These are phyloP conservation scores for Sericinus montela DNA, from an alignment of 2,888 invertebrate genomes.

Conservation along the genomic window DNA sequence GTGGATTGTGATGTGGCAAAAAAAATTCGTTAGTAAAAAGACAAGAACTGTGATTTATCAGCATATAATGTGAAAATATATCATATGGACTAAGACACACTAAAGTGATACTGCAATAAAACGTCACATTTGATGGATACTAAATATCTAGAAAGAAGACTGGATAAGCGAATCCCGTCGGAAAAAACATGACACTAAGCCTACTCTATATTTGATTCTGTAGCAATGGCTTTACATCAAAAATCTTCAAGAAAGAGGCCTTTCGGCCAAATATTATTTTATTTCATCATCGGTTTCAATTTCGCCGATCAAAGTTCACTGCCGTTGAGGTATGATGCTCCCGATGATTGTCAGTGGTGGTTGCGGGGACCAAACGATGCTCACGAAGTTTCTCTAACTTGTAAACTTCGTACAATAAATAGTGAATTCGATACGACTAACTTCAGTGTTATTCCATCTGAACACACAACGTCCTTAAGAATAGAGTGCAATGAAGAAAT, in stretches of 20 bases:
- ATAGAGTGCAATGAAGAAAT: constrained; percentile 90
- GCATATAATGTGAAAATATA: constrained; percentile 48
- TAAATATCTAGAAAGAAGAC: constrained; percentile 71
- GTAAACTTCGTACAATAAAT: constrained; percentile 90
- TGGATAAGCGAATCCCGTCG: constrained; percentile 67
- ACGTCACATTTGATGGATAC: constrained; percentile 75
- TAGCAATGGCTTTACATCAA: constrained; percentile 63
- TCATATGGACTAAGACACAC: constrained; percentile 43
- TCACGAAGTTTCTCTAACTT: constrained; percentile 87
- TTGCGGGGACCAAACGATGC: constrained; percentile 79
- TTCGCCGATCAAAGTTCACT: constrained; percentile 72
- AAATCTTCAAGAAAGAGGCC: constrained; percentile 52
- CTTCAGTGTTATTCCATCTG: constrained; percentile 91
- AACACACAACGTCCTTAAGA: constrained; percentile 88
- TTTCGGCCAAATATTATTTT: constrained; percentile 60
- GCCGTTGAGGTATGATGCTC: constrained; percentile 85
- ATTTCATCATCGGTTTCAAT: constrained; percentile 63
- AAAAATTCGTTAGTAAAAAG: constrained; percentile 30
- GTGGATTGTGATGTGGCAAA: constrained; percentile 51
- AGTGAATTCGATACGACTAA: constrained; percentile 93
- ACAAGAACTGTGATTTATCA: constrained; percentile 28
- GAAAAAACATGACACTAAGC: constrained; percentile 78
- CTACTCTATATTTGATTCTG: constrained; percentile 62
- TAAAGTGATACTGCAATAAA: constrained; percentile 51
- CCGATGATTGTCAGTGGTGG: constrained; percentile 92